phyloP scores from a whole-genome alignment of 92 coral and sea anemone genomes.

The Epizoanthus scotinus region DNA sequence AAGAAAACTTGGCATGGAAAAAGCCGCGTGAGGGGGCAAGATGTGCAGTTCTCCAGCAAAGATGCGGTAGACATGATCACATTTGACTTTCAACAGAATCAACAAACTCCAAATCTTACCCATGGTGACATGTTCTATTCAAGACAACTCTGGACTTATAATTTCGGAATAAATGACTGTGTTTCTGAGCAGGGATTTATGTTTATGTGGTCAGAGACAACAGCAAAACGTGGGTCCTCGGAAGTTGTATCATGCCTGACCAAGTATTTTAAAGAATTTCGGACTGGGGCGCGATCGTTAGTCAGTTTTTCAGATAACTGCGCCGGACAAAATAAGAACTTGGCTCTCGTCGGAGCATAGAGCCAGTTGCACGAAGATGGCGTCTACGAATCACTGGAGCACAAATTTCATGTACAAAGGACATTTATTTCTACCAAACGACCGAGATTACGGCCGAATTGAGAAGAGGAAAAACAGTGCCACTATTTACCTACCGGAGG shows the following conservation, averaged over 20 bases:
- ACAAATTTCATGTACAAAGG: no score
- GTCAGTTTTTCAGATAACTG: no score
- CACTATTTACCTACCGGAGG: neutral
- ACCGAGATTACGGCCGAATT: neutral
- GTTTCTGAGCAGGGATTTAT: slow-evolving; percentile 41
- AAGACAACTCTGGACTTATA: slow-evolving; percentile 49
- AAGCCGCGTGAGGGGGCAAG: neutral
- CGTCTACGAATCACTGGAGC: no score
- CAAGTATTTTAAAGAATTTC: neutral
- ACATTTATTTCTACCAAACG: neutral
- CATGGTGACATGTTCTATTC: slow-evolving; percentile 50
- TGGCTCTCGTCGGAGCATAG: neutral
- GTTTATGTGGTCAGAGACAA: neutral
- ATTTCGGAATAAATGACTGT: slow-evolving; percentile 49
- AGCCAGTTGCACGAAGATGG: neutral
- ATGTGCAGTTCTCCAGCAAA: neutral
- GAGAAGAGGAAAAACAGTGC: neutral
- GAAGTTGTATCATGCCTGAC: neutral
- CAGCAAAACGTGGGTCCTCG: neutral
- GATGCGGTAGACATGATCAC: slow-evolving; percentile 44
- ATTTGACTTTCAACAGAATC: slow-evolving; percentile 49
- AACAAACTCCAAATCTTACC: slow-evolving; percentile 20
- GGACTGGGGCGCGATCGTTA: neutral
- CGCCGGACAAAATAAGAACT: neutral
- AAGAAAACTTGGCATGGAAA: neutral